Evolutionary conservation across 2,113 vertebrate genomes (phyloP).

Genomic region (Gorilla gorilla): DNA sequence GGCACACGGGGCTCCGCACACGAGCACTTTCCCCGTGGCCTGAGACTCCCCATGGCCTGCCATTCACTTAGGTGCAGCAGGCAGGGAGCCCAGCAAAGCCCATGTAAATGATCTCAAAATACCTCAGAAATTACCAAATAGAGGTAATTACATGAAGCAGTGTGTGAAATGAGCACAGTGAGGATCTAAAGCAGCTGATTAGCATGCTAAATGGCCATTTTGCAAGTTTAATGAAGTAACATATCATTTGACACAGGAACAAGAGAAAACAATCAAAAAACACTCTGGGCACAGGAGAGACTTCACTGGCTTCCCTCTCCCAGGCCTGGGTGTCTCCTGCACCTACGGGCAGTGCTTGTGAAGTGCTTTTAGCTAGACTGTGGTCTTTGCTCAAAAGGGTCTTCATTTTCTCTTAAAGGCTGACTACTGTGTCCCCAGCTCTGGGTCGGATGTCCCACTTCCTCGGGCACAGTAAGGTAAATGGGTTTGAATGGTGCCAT

Average conservation of each 20-base stretch:
- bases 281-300: background rate
- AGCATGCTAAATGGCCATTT: background rate
- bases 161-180: fast-evolving
- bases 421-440: background rate
- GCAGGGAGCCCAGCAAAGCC: background rate
- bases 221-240: background rate
- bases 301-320: background rate
- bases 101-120: background rate
- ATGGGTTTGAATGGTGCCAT: background rate
- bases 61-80: too few species aligned
- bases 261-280: background rate
- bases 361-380: background rate
- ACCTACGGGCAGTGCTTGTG: background rate
- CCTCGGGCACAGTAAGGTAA: background rate
- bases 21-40: background rate
- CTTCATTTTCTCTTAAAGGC: background rate
- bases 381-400: background rate
- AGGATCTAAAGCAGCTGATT: background rate
- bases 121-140: background rate
- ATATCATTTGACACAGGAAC: background rate
- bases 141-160: fast-evolving
- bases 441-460: background rate
- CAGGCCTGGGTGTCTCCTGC: too few species aligned
- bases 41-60: background rate
- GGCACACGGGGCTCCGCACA: background rate